Percentiles rank a stretch among this genome's conserved stretches.
These are phyloP conservation scores for Oriolus oriolus DNA, from an alignment of 2,113 vertebrate species.

Conservation along the genomic window DNA sequence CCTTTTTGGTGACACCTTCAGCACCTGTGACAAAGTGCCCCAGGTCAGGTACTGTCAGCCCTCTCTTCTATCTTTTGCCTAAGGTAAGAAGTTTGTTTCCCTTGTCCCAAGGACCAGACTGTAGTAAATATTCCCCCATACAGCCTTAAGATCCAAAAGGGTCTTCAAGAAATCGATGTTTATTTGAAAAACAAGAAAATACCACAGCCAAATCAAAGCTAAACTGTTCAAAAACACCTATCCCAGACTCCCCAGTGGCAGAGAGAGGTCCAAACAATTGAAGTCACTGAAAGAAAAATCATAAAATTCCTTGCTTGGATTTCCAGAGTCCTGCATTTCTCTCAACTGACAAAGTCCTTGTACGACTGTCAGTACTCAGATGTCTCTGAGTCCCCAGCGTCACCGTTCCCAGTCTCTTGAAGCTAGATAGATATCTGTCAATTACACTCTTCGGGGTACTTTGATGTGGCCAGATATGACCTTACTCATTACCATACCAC, in stretches of 20 bases:
- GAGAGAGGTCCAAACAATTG: not conserved
- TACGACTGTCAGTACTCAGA: conserved; percentile 13
- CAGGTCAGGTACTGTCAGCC: not conserved
- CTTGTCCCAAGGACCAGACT: not conserved
- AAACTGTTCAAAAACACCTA: conserved; percentile 29
- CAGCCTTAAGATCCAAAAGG: conserved; percentile 11
- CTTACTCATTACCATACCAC: conserved; percentile 56
- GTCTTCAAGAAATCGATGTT: conserved; percentile 43
- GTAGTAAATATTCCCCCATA: conserved; percentile 33
- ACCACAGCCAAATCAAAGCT: conserved; percentile 49
- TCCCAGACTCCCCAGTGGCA: conserved; percentile 18
- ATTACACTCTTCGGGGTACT: conserved; percentile 48
- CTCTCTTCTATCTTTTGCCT: conserved; percentile 36
- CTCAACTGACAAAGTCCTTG: conserved; percentile 52
- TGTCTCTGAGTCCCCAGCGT: conserved; percentile 4
- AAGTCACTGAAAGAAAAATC: conserved; percentile 39
- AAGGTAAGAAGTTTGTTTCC: conserved; percentile 44
- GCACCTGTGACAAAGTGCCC: conserved; percentile 18
- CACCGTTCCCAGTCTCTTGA: not conserved
- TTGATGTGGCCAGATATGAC: conserved; percentile 58
- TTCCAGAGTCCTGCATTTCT: conserved; percentile 28
- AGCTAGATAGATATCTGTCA: conserved; percentile 59
- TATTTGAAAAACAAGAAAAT: conserved; percentile 58
- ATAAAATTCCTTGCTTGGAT: not conserved
- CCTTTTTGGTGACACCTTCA: conserved; percentile 19